These are phyloP conservation scores for Argyrosomus japonicus DNA, from an alignment of 2,113 vertebrate genomes.

Conservation along the genomic window DNA sequence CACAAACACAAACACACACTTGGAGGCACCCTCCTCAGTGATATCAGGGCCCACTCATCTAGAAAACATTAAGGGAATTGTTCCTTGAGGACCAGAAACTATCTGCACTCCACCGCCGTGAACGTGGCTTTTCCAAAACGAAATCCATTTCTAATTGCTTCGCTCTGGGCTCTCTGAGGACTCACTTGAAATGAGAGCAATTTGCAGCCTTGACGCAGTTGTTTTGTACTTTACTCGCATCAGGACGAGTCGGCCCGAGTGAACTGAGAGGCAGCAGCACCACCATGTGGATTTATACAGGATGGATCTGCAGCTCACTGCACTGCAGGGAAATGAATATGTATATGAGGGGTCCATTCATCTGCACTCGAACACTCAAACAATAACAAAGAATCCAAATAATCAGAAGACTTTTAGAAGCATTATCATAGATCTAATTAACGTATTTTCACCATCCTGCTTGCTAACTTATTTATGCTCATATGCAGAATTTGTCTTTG, in stretches of 20 bases:
- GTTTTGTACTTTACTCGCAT: constrained; percentile 30
- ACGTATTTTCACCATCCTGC: background rate
- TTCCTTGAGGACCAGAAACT: constrained; percentile 59
- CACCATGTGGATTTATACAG: constrained; percentile 71
- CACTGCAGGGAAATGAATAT: constrained; percentile 53
- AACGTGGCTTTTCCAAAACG: constrained; percentile 55
- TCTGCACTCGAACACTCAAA: background rate
- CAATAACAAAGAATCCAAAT: background rate
- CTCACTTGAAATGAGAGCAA: constrained; percentile 62
- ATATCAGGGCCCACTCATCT: constrained; percentile 50
- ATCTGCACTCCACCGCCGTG: constrained; percentile 49
- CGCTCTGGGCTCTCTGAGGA: constrained; percentile 48
- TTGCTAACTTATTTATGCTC: too few species aligned
- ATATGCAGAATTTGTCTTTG: background rate
- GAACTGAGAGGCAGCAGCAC: constrained; percentile 55
- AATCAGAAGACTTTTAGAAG: background rate
- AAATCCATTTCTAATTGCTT: constrained; percentile 66
- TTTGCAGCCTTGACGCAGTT: constrained; percentile 46
- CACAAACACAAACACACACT: background rate
- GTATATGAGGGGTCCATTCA: background rate
- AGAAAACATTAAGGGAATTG: constrained; percentile 62
- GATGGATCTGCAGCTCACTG: constrained; percentile 27
- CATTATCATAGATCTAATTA: background rate
- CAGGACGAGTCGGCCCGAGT: background rate
- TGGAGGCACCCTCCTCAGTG: background rate